Evolutionary conservation across 1,140 invertebrate species (phyloP).

Genomic region (Heliothis subflexa): DNA sequence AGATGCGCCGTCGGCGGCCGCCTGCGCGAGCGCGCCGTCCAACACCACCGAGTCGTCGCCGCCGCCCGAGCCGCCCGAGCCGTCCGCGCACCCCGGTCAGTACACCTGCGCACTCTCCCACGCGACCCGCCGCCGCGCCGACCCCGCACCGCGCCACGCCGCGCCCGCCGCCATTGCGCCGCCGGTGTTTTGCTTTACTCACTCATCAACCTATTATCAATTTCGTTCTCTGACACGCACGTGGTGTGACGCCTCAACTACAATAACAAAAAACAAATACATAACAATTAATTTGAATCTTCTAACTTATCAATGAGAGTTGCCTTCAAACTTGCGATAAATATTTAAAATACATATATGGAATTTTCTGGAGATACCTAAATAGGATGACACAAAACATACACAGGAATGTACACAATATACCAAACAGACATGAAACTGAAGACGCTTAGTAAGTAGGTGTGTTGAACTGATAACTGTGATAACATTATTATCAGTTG

Average conservation of each 20-base stretch:
- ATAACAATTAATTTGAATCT: neutral
- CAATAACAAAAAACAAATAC: slow-evolving; percentile 18
- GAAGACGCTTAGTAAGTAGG: slow-evolving; percentile 15
- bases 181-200: neutral
- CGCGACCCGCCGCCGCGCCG: slow-evolving; percentile 21
- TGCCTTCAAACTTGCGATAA: neutral
- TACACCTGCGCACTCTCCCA: slow-evolving; percentile 49
- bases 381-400: neutral
- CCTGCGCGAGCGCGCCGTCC: slow-evolving; percentile 76
- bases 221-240: slow-evolving; percentile 2
- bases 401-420: slow-evolving; percentile 1
- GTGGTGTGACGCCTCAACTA: slow-evolving; percentile 9
- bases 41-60: slow-evolving; percentile 68
- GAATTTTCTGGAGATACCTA: neutral
- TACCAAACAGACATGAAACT: slow-evolving; percentile 19
- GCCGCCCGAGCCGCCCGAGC: slow-evolving; percentile 60
- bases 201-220: slow-evolving; percentile 6
- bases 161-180: neutral
- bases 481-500: slow-evolving; percentile 45
- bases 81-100: slow-evolving; percentile 75
- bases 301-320: neutral
- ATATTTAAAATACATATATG: neutral
- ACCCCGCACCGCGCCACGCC: slow-evolving; percentile 7
- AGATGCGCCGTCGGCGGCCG: slow-evolving; percentile 77
- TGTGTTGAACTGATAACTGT: slow-evolving; percentile 46